Conservation (phyloP, 2,113 vertebrate species). For the Struthio camelus region DNA sequence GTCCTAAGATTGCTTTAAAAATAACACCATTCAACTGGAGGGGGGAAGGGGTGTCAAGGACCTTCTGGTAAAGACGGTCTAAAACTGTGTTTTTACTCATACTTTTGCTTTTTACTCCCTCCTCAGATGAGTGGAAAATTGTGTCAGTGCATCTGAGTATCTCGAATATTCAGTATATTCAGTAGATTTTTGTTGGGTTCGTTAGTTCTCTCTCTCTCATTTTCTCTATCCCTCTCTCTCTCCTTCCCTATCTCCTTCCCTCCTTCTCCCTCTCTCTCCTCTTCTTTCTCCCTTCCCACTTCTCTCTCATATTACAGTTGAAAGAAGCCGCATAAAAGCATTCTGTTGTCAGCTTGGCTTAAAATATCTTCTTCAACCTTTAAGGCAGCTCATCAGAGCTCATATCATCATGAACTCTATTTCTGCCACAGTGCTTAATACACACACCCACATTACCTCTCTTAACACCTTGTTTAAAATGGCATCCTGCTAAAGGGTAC, state of each 20-base stretch:
- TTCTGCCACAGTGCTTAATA: background rate
- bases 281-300: background rate
- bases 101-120: background rate
- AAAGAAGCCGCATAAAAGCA: background rate
- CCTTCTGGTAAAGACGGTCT: background rate
- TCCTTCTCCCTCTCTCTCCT: background rate
- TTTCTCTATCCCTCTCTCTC: background rate
- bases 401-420: background rate
- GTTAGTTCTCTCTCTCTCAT: background rate
- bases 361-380: background rate
- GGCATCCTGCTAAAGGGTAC: background rate
- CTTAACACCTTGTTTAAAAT: background rate
- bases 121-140: background rate
- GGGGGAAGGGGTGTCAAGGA: too few species aligned
- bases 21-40: background rate
- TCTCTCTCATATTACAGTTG: background rate
- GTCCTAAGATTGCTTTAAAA: background rate
- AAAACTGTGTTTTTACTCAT: background rate
- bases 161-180: background rate
- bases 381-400: background rate
- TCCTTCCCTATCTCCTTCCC: too few species aligned
- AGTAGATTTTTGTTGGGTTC: background rate
- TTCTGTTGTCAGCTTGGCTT: background rate
- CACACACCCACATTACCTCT: background rate
- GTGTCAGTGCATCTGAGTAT: background rate